Evolutionary conservation across 2,113 vertebrate species (phyloP).

Genomic region (Dicerorhinus sumatrensis): DNA sequence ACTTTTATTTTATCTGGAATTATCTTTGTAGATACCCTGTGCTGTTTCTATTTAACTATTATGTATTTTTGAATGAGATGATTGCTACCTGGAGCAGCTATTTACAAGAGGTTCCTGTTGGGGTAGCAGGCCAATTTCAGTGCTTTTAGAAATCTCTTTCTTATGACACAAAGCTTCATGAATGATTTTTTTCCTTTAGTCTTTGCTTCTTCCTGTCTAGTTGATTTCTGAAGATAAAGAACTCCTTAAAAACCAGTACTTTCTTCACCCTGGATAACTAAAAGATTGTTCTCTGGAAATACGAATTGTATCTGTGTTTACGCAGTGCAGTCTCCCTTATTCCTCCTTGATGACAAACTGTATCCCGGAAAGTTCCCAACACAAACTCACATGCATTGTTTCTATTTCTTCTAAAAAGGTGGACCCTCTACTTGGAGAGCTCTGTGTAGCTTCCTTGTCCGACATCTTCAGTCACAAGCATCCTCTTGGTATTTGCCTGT

Average conservation of each 20-base stretch:
- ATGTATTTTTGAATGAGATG: neutral
- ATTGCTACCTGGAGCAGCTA: neutral
- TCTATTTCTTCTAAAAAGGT: neutral
- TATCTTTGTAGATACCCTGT: neutral
- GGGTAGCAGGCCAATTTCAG: neutral
- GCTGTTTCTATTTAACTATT: slow-evolving; percentile 4
- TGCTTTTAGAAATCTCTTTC: neutral
- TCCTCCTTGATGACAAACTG: neutral
- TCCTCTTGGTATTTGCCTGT: neutral
- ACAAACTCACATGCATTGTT: neutral
- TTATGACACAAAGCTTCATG: neutral
- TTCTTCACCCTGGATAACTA: neutral
- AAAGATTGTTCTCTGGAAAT: neutral
- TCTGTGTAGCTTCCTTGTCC: neutral
- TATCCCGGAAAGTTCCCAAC: neutral
- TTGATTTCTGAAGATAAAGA: neutral
- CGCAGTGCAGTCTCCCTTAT: neutral
- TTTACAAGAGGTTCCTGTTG: neutral
- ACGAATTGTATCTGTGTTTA: neutral
- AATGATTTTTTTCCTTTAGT: neutral
- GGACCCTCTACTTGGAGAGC: neutral
- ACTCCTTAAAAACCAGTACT: neutral
- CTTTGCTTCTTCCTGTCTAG: neutral
- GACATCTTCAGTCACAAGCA: neutral
- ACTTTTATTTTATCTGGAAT: neutral